Evolutionary conservation across 2,797 vertebrate genomes (phyloP), one percentile per base, ranked within the genome.

Genomic region (Peromyscus attwateri): DNA sequence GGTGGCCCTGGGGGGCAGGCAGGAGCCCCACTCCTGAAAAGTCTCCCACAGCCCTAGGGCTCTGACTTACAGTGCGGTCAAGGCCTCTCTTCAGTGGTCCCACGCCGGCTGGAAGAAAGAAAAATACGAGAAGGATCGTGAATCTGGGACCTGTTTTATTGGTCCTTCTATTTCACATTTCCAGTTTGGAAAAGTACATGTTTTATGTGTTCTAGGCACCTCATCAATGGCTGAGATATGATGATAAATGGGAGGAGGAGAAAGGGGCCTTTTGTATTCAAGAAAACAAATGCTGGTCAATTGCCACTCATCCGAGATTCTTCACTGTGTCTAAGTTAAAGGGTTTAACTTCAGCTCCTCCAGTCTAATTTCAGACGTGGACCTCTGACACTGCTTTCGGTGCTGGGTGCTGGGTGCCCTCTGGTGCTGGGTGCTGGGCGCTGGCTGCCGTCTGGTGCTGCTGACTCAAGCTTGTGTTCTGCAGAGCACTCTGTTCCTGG

Each of bases 131-230:
- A 25, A 34, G 0, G 25, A 60, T 29, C 17, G 0, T 60, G 49
- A 91, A 70, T 79, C 95, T 84, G 88, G 68, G 55, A 19, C 43
- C 87, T 91, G 83, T 92, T 93, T 94, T 88, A 87, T 29, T 49
- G 66, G 46, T 52, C 75, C 62, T 95, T 82, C 90, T 79, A 46
- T 29, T 85, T 93, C 92, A 87, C 55, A 85, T 75, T 94, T 82
- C 87, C 87, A 77, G 82, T 82, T 96, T 91, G 90, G 96, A 91
- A 92, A 97, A 95, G 70, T 49, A 52, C 27, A 81, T 68, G 46
- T 82, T 46, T 82, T 31, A 43, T 71, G 68, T 49, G 34, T 91
- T 75, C 68, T 84, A 80, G 73, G 70, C 93, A 80, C 68, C n/a
- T 57, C 31, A 0, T 66, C 3, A 49, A 27, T 71, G 87, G 55